These are phyloP conservation scores for Halictus ligatus DNA, from an alignment of 2,888 invertebrate species.

Conservation along the genomic window DNA sequence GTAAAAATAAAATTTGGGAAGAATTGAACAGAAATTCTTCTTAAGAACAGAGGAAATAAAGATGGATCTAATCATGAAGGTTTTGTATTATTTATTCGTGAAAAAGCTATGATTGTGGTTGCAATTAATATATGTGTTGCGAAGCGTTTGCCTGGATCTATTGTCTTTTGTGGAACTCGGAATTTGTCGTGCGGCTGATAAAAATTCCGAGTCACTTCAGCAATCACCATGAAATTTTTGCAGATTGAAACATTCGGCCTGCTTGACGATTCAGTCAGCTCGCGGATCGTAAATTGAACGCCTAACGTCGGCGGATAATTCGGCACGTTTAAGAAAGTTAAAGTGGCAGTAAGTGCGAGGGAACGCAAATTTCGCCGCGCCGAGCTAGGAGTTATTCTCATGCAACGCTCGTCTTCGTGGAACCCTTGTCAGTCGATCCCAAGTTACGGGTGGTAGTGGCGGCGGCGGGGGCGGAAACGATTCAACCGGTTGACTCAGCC, in stretches of 20 bases:
- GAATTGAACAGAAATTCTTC: not conserved
- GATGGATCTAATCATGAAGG: not conserved
- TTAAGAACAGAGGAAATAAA: not conserved
- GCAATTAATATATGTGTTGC: not conserved
- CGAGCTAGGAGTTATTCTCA: conserved; percentile 56
- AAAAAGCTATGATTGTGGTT: not conserved
- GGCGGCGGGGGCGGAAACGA: conserved; percentile 59
- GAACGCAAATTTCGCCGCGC: conserved; percentile 50
- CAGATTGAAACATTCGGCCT: conserved; percentile 17
- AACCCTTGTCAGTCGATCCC: conserved; percentile 65
- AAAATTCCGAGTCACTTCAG: conserved; percentile 12
- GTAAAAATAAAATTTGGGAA: not conserved
- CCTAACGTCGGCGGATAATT: conserved; percentile 51
- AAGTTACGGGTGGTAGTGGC: conserved; percentile 52
- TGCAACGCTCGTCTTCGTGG: conserved; percentile 61
- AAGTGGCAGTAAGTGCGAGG: conserved; percentile 60
- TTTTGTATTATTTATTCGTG: not conserved
- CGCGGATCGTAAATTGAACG: conserved; percentile 43
- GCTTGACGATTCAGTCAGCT: conserved; percentile 47
- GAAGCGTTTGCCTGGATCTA: not conserved
- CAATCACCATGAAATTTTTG: conserved; percentile 17
- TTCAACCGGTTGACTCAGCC: conserved; percentile 71
- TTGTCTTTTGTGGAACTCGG: not conserved
- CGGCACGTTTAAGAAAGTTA: conserved; percentile 60
- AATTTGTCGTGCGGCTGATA: not conserved